A percentile compares a stretch with the other conserved stretches of the same genome.
phyloP scores from a whole-genome alignment of 2,888 invertebrate species.

The Margaritifera margaritifera region DNA sequence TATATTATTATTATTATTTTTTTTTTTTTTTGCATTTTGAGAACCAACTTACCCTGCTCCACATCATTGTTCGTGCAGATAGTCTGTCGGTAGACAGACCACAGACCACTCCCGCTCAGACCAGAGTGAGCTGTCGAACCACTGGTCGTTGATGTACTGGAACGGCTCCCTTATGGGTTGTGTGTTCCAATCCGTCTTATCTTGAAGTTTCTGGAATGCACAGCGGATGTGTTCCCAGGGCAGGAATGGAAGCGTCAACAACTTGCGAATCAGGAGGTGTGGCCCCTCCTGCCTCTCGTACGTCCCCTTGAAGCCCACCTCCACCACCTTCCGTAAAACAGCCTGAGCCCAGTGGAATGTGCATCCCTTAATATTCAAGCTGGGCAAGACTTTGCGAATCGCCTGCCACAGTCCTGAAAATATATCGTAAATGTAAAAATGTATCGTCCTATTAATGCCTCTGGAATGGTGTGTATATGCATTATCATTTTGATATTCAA shows the following conservation, averaged over 20 bases:
- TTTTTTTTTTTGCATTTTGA: too few species aligned
- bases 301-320: slow-evolving; percentile 14
- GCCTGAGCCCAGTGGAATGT: slow-evolving; percentile 25
- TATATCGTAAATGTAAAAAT: neutral
- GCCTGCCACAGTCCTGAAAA: slow-evolving; percentile 24
- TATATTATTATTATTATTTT: too few species aligned
- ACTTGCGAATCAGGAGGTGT: slow-evolving; percentile 9
- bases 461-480: too few species aligned
- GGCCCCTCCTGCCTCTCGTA: slow-evolving; percentile 7
- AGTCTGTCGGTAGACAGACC: slow-evolving; percentile 9
- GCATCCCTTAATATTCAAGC: slow-evolving; percentile 13
- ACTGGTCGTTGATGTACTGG: slow-evolving; percentile 6
- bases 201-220: slow-evolving; percentile 15
- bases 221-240: slow-evolving; percentile 11
- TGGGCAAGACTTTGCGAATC: slow-evolving; percentile 6
- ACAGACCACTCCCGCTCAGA: slow-evolving; percentile 2
- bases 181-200: neutral
- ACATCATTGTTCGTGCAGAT: slow-evolving; percentile 23
- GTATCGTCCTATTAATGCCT: too few species aligned
- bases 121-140: slow-evolving; percentile 9
- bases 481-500: neutral
- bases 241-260: slow-evolving; percentile 23
- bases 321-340: slow-evolving; percentile 10
- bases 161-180: slow-evolving; percentile 4
- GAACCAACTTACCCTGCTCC: too few species aligned